Evolutionary conservation across 2,888 invertebrate species (phyloP).

Genomic region (Meliscaeva auricollis): DNA sequence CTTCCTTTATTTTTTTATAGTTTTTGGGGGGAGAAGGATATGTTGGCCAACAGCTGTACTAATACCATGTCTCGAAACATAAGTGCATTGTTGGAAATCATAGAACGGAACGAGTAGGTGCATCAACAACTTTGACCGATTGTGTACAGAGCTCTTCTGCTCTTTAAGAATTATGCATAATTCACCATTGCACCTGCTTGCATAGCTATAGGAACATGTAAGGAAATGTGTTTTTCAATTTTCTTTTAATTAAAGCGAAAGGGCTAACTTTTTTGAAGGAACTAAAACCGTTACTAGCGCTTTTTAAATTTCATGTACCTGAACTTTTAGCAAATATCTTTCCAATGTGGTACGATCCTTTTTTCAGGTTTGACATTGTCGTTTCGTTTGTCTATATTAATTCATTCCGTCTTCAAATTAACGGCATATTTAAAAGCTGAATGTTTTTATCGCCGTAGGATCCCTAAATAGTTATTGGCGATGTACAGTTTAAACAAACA

Average conservation of each 20-base stretch:
- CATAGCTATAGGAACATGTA: too few species aligned
- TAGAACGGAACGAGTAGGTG: slow-evolving; percentile 70
- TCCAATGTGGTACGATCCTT: too few species aligned
- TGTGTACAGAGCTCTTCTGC: slow-evolving; percentile 50
- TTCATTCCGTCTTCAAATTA: too few species aligned
- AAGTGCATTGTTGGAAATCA: slow-evolving; percentile 50
- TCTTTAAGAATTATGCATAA: slow-evolving; percentile 57
- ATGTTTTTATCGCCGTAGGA: too few species aligned
- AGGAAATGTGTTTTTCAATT: slow-evolving; percentile 29
- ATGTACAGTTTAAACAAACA: too few species aligned
- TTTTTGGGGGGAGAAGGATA: slow-evolving; percentile 26
- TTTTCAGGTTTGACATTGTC: too few species aligned
- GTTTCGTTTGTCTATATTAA: too few species aligned
- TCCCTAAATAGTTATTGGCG: too few species aligned
- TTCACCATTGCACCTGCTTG: slow-evolving; percentile 61
- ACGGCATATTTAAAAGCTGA: too few species aligned
- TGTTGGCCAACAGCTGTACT: slow-evolving; percentile 61
- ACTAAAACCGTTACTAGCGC: not conserved
- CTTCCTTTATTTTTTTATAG: not conserved
- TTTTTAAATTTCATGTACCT: too few species aligned
- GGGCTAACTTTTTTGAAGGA: not conserved
- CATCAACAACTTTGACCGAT: slow-evolving; percentile 42
- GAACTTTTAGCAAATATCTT: too few species aligned
- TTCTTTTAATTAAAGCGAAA: not conserved
- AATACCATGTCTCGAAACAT: slow-evolving; percentile 52